Base-by-base conservation (phyloP, 2,797 vertebrate genomes). In the Pangasius mekongensis region DNA sequence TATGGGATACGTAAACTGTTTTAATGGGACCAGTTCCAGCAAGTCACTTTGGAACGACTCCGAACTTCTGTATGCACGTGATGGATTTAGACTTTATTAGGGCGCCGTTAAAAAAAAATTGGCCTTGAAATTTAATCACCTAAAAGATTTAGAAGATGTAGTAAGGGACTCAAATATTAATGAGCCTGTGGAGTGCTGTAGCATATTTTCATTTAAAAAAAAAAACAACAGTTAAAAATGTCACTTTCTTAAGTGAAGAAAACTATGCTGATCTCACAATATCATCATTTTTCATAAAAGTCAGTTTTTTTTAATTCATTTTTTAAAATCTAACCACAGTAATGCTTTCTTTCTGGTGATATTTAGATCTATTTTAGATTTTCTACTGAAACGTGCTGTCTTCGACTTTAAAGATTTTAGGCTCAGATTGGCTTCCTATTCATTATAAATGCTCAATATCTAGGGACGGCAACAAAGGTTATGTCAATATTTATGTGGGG, bases 11-110 rank as follows among this genome's bases (percentile, higher is more conserved):
- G 7, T 56, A 80, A 22, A 5, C 16, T 22, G 77, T 56, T 58
- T 5, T 24, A 81, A 81, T 81, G 78, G 78, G 78, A 58, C 78
- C 54, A 24, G 78, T 58, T 80, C 52, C 30, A 80, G 52, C 52
- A 36, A 58, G 30, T 39, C 11, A 60, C 77, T 60, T 81, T 24
- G 30, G 30, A 18, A 30, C 47, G 27, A 30, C 14, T 54, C 47
- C n/a, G 47, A 39, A 60, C 2, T 39, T 39, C 5, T 81, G 2
- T 13, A 58, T 60, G 54, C 20, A 39, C 13, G 20, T 36, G 54
- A 81, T 39, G 30, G 54, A 81, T 60, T 54, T 54, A 3, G 7
- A 30, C n/a, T 54, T 78, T 78, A 33, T 78, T 78, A 10, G n/a
- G 6, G n/a, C 33, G n/a, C 74, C 5, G 9, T 52, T 33, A 3